phyloP scores from a whole-genome alignment of 2,888 invertebrate species.

The Pecten maximus region DNA sequence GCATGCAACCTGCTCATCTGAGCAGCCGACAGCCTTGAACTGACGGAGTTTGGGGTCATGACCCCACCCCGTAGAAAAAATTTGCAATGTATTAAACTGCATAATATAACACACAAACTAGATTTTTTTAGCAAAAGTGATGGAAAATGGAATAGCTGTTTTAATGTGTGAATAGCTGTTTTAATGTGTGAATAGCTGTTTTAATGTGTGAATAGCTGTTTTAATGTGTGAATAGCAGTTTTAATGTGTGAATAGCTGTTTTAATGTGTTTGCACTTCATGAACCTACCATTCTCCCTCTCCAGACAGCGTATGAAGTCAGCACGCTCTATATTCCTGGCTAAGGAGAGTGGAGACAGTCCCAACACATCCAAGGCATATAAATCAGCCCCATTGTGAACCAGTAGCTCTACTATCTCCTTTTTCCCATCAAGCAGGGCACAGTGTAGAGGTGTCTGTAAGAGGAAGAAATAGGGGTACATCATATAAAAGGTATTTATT shows the following conservation, averaged over 20 bases:
- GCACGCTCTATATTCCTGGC: conserved; percentile 65
- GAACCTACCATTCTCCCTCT: conserved; percentile 67
- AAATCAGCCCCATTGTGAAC: conserved; percentile 71
- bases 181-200: no score
- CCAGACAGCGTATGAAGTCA: conserved; percentile 62
- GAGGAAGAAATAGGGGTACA: not conserved
- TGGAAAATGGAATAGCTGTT: no score
- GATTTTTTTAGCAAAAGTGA: no score
- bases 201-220: no score
- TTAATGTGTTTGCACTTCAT: not conserved
- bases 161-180: no score
- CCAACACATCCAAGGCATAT: conserved; percentile 65
- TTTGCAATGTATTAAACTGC: no score
- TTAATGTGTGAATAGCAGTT: no score
- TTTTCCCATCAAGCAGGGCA: conserved; percentile 71
- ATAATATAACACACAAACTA: no score
- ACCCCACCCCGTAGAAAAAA: no score
- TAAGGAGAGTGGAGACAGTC: conserved; percentile 67
- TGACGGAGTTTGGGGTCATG: no score
- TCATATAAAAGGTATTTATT: not conserved
- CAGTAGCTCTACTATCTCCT: conserved; percentile 66
- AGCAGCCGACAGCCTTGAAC: no score
- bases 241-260: not conserved
- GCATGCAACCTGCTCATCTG: no score
- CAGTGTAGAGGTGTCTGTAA: conserved; percentile 75